Conservation (phyloP, 2,888 invertebrate genomes). For the Patella caerulea region DNA sequence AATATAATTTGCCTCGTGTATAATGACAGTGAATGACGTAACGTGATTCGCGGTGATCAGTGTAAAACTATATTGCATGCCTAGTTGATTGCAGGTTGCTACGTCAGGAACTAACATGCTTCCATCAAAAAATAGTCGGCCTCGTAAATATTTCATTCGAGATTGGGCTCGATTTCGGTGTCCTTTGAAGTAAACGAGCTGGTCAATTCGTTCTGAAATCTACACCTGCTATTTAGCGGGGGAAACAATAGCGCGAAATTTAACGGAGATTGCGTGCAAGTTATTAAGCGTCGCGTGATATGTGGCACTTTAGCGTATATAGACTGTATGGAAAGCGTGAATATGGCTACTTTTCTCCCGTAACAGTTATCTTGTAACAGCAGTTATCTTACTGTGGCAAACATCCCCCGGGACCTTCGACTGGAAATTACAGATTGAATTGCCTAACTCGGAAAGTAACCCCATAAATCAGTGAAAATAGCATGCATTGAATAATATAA, state of each 20-base stretch:
- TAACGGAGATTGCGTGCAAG: conserved; percentile 19
- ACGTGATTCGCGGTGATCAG: background rate
- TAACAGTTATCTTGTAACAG: conserved; percentile 9
- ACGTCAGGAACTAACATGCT: conserved; percentile 7
- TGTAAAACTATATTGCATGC: background rate
- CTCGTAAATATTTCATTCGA: conserved; percentile 19
- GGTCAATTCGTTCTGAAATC: conserved; percentile 15
- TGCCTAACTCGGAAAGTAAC: background rate
- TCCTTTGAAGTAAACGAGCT: conserved; percentile 19
- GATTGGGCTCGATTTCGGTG: conserved; percentile 6
- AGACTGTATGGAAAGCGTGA: conserved; percentile 6
- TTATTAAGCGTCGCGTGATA: conserved; percentile 2
- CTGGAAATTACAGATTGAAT: background rate
- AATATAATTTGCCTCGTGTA: background rate
- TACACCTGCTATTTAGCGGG: background rate
- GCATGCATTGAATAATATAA: background rate
- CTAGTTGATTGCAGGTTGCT: conserved; percentile 3
- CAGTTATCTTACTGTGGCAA: background rate
- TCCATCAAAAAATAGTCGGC: conserved; percentile 17
- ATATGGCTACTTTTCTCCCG: conserved; percentile 5
- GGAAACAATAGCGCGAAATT: conserved; percentile 19
- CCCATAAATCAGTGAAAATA: too few relatives aligned
- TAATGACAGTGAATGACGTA: conserved; percentile 8
- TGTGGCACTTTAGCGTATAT: conserved; percentile 5
- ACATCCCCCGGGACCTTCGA: too few relatives aligned